These are phyloP conservation scores for Mustela lutreola DNA, from an alignment of 2,113 vertebrate genomes.

Conservation along the genomic window DNA sequence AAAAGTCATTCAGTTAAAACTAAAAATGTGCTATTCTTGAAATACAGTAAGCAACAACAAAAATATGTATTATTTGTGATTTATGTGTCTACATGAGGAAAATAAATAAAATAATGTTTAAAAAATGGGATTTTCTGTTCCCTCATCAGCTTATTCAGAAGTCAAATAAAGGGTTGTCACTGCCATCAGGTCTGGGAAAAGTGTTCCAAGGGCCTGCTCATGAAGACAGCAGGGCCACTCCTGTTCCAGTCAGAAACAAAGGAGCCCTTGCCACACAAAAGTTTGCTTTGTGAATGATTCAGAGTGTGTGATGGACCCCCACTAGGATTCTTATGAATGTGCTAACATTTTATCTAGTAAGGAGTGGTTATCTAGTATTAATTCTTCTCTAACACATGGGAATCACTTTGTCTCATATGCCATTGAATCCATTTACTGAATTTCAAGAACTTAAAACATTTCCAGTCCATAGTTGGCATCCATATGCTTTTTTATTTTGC, in stretches of 20 bases:
- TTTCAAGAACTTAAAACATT: not conserved
- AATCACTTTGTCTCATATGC: not conserved
- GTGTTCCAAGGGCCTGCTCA: not conserved
- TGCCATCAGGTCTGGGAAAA: not conserved
- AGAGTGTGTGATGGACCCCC: not conserved
- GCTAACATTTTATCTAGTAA: not conserved
- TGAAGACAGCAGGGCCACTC: not conserved
- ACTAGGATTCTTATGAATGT: too few relatives aligned
- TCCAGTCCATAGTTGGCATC: rapidly evolving
- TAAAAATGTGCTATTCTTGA: not conserved
- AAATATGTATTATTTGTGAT: not conserved
- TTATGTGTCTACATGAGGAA: not conserved
- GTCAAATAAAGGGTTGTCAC: not conserved
- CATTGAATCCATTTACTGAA: not conserved
- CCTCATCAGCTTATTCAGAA: not conserved
- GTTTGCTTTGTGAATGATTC: not conserved
- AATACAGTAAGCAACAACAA: not conserved
- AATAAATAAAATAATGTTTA: not conserved
- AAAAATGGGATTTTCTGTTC: not conserved
- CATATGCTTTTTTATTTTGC: not conserved
- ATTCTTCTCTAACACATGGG: not conserved
- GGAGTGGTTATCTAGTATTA: not conserved
- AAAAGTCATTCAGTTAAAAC: not conserved
- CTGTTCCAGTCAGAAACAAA: not conserved
- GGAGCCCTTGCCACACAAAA: not conserved